Evolutionary conservation across 1,140 invertebrate species (phyloP), one percentile per base, ranked within the genome.

Genomic region (Ectropis grisescens): DNA sequence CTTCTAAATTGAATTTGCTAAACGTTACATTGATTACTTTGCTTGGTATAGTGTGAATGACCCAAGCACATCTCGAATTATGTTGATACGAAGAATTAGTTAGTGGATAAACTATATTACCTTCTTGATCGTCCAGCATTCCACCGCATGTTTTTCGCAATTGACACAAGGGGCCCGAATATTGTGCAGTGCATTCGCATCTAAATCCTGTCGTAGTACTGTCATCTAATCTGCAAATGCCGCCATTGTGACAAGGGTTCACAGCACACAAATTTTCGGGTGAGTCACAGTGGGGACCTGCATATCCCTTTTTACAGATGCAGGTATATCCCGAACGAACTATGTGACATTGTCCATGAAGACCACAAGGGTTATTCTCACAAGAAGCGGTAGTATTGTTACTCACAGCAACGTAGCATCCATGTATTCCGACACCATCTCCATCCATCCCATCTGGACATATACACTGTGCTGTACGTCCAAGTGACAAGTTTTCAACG

Each of bases 231-330:
- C 81, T 50, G 66, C 96, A 98, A 2, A 87, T 87, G 9, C 93
- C 95, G 2, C 90, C 91, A 78, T 98, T 95, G 59, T 81, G 75
- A 65, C 94, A 97, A 0, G 93, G 93, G 66, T 91, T 90, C 26
- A 83, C 85, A 16, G 49, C 28, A 61, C 94, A 97, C 1, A 82
- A 62, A 67, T 91, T 82, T 0, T 75, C 48, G 4, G 56, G 26
- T 11, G 67, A 56, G 11, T 88, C 83, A 59, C 93, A 95, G 15
- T 79, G 83, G 41, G 59, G 58, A 82, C 91, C 91, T 16, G 83
- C 79, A 57, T 83, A 92, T 35, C 86, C 85, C 26, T 56, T 24
- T 30, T 66, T 36, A 51, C 91, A 93, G 4, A 68, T 49, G 51
- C 91, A 93, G 0, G 55, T 66, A 47, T 85, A 87, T n/a, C 59